Evolutionary conservation across 2,113 vertebrate genomes (phyloP), one percentile per base, ranked within the genome.

Genomic region (Emydura subglobosa): DNA sequence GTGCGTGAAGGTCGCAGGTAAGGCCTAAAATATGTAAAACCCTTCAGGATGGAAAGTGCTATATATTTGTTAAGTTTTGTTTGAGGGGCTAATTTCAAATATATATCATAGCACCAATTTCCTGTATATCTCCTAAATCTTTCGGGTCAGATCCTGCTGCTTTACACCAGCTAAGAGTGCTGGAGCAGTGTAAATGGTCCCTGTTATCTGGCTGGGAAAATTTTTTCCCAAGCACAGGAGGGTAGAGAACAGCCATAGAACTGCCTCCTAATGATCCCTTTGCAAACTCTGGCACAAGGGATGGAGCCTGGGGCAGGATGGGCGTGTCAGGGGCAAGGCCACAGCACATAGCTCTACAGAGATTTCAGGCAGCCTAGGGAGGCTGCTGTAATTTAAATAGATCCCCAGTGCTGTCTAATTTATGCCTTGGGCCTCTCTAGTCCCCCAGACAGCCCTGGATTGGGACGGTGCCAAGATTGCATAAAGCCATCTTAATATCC

Each of bases 41-140:
- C 27, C 85, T 96, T 85, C 39, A 6, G 25, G 53, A 42, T 55
- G 54, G 87, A 90, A 88, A 79, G 84, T 89, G 13, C 44, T 94
- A n/a, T 3, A 19, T 39, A 10, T 39, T 25, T 47, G 80, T 57
- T 88, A 81, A 10, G 42, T 79, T 59, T 83, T 90, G 50, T 55
- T 39, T 78, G 84, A 86, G 42, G 88, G 89, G 57, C 61, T 72
- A 89, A 13, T 22, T 25, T 47, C 10, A 85, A 82, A 94, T n/a
- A 87, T 13, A 79, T 54, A 72, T 50, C 6, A 74, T 47, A 79
- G 25, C 12, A 24, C 25, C 90, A 24, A 12, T 6, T 93, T 82
- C 21, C 1, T 1, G 31, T 61, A 50, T 81, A 84, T 90, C 19
- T 6, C 50, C 25, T 1, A 0, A 42, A 3, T 78, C 80, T 88